Evolutionary conservation across 2,888 invertebrate genomes (phyloP), one percentile per base, ranked within the genome.

Genomic region (Lomographa bimaculata): DNA sequence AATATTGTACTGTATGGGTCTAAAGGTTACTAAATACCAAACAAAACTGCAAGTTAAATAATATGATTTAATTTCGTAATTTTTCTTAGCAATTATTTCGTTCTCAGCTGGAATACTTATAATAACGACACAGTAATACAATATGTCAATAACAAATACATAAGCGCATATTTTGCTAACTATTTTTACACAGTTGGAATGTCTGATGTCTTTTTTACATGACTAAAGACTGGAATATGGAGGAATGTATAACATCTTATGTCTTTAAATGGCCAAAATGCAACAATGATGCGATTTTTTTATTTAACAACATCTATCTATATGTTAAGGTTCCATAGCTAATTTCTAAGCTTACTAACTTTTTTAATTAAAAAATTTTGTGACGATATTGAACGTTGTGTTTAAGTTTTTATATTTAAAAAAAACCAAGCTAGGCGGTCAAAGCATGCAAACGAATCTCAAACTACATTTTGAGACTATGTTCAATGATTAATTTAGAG

Each of bases 21-120:
- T n/a, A n/a, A n/a, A n/a, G n/a, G n/a, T n/a, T n/a, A n/a, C n/a
- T n/a, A n/a, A n/a, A n/a, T n/a, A n/a, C 7, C 14, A 66, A 57
- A 64, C 59, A 57, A 47, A 43, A 55, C 39, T 69, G 81, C 86
- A 82, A 86, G 86, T 89, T 87, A 87, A 89, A 89, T 89, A 87
- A 87, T 89, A 89, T 85, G 83, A 80, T 87, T 87, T 87, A 87
- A 86, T 89, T 87, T 83, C 79, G 79, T 87, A 85, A 85, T 85
- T 81, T 84, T 81, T 87, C 87, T 86, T 89, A 87, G 86, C 86
- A 83, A 78, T 84, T 86, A 84, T 85, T 87, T 86, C 82, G 79
- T 84, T 83, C 71, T 83, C 85, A 83, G 86, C 86, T 76, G 76
- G 78, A 81, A 77, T 83, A 80, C 79, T 79, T 83, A 85, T 72